A percentile compares a stretch with the other conserved stretches of the same genome.
These are phyloP conservation scores for Dermolepida albohirtum DNA, from an alignment of 2,888 invertebrate genomes.

Conservation along the genomic window DNA sequence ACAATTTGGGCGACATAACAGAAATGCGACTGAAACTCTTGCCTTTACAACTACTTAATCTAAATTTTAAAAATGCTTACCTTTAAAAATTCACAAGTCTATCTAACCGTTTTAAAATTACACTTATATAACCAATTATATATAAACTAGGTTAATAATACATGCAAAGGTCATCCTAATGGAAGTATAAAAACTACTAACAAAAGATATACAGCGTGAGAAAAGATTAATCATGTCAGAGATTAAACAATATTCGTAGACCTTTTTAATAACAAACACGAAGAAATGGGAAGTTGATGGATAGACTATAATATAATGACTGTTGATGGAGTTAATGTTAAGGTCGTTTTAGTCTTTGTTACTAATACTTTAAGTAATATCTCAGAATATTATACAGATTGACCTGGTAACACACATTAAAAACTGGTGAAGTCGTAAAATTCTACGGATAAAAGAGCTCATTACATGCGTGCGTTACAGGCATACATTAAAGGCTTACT, in stretches of 20 bases:
- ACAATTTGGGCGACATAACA: too few species aligned
- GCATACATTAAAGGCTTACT: too few species aligned
- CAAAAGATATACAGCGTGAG: conserved; percentile 14
- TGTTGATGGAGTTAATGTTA: conserved; percentile 24
- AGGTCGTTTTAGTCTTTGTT: conserved; percentile 31
- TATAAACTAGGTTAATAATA: conserved; percentile 16
- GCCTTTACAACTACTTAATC: too few species aligned
- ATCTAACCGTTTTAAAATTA: conserved; percentile 1
- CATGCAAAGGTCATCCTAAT: neutral
- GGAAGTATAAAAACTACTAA: neutral
- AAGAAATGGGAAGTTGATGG: neutral
- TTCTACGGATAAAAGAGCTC: conserved; percentile 4
- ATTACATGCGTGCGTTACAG: neutral
- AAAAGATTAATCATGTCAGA: conserved; percentile 17
- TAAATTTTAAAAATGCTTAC: too few species aligned
- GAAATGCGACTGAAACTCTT: too few species aligned
- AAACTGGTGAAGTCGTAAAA: conserved; percentile 14
- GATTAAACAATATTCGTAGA: conserved; percentile 9
- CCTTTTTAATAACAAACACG: neutral
- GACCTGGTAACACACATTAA: conserved; percentile 51
- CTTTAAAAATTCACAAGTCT: neutral
- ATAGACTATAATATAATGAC: neutral
- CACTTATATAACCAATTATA: conserved; percentile 11
- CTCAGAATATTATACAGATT: conserved; percentile 35
- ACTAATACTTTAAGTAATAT: conserved; percentile 26